Conservation (phyloP, 1,140 invertebrate genomes). For the Calephelis virginiensis region DNA sequence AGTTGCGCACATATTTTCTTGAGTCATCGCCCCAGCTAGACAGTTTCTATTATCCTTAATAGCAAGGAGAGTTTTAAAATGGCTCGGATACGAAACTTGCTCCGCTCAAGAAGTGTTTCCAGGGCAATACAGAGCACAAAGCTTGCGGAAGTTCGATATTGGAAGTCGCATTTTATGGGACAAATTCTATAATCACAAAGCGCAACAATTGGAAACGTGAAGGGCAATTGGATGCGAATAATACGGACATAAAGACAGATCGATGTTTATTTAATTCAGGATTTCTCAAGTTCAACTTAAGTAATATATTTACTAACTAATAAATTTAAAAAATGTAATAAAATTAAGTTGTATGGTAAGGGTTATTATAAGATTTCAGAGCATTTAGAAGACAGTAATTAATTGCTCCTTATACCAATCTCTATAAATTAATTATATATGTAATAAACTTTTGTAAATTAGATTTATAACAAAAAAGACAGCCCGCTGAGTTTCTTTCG, state of each 20-base stretch:
- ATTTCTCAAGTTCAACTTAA: too few relatives aligned
- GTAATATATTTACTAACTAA: too few relatives aligned
- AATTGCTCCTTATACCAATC: too few relatives aligned
- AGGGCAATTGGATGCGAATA: constrained; percentile 25
- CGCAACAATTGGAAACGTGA: constrained; percentile 42
- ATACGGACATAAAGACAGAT: constrained; percentile 26
- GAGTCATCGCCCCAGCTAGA: constrained; percentile 63
- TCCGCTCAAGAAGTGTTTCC: constrained; percentile 57
- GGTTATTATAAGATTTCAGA: too few relatives aligned
- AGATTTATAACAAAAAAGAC: too few relatives aligned
- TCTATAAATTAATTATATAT: too few relatives aligned
- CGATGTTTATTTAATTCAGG: too few relatives aligned
- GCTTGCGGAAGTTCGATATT: constrained; percentile 61
- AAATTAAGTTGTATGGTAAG: too few relatives aligned
- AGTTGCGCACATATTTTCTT: constrained; percentile 59
- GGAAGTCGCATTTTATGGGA: constrained; percentile 68
- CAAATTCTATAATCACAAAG: constrained; percentile 62
- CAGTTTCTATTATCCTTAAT: constrained; percentile 76
- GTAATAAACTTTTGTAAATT: too few relatives aligned
- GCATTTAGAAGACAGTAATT: too few relatives aligned
- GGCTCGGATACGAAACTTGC: constrained; percentile 69
- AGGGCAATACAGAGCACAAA: constrained; percentile 50
- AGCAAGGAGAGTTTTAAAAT: constrained; percentile 74
- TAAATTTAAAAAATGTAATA: too few relatives aligned
- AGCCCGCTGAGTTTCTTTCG: too few relatives aligned